phyloP scores from a whole-genome alignment of 2,113 vertebrate genomes.

The Neogobius melanostomus region DNA sequence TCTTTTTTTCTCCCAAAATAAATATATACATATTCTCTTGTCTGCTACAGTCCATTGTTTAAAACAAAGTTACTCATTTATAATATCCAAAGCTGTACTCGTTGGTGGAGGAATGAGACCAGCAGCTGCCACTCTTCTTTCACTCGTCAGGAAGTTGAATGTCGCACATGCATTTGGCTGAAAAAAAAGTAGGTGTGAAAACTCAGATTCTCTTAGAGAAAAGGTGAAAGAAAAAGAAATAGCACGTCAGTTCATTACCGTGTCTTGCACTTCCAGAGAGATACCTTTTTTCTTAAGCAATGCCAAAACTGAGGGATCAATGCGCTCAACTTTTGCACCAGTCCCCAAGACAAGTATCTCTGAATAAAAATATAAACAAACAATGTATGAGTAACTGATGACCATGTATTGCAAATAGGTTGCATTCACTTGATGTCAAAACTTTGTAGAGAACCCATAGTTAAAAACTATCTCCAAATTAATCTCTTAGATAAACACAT shows the following conservation, averaged over 20 bases:
- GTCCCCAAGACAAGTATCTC: slow-evolving; percentile 96
- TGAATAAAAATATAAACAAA: slow-evolving; percentile 42
- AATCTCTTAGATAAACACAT: too few relatives aligned
- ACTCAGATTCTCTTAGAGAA: not conserved
- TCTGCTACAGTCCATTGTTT: slow-evolving; percentile 1
- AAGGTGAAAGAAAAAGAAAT: not conserved
- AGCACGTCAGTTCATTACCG: slow-evolving; percentile 72
- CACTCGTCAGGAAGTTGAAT: slow-evolving; percentile 90
- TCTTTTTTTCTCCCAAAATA: not conserved
- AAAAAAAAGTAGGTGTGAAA: not conserved
- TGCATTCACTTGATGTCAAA: not conserved
- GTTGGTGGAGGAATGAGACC: slow-evolving; percentile 85
- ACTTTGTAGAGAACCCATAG: too few relatives aligned
- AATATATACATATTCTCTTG: not conserved
- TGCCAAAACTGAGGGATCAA: slow-evolving; percentile 74
- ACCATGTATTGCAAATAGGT: too few relatives aligned
- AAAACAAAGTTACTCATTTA: slow-evolving; percentile 8
- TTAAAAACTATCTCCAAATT: too few relatives aligned
- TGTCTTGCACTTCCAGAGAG: slow-evolving; percentile 92
- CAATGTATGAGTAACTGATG: not conserved
- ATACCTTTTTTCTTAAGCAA: slow-evolving; percentile 84
- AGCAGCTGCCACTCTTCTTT: slow-evolving; percentile 82
- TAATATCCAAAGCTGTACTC: slow-evolving; percentile 50
- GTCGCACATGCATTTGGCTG: slow-evolving; percentile 95
- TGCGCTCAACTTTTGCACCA: slow-evolving; percentile 79